Evolutionary conservation across 1,140 invertebrate species (phyloP).

Genomic region (silkworm (Bombyx mori)): ASM3026992v2 NC_085126.1:12133501-12134000

Average conservation of each 20-base stretch:
- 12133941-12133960: conserved; percentile 87
- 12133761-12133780: conserved; percentile 86
- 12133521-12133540: conserved; percentile 79
- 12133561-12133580: conserved; percentile 90
- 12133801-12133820: conserved; percentile 92
- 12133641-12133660: conserved; percentile 97
- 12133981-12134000: conserved; percentile 89
- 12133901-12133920: conserved; percentile 86
- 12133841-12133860: conserved; percentile 85
- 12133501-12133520: conserved; percentile 83
- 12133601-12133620: conserved; percentile 88
- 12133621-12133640: conserved; percentile 92
- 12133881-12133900: conserved; percentile 88
- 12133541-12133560: conserved; percentile 90
- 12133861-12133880: conserved; percentile 82
- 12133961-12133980: conserved; percentile 87
- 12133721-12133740: conserved; percentile 90
- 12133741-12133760: conserved; percentile 93
- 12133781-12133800: conserved; percentile 86
- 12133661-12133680: conserved; percentile 94
- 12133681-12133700: conserved; percentile 96
- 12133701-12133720: conserved; percentile 92
- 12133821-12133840: conserved; percentile 90
- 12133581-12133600: conserved; percentile 89
- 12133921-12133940: conserved; percentile 89